Conservation (phyloP, 1,140 invertebrate species). For the Cherax destructor region DNA sequence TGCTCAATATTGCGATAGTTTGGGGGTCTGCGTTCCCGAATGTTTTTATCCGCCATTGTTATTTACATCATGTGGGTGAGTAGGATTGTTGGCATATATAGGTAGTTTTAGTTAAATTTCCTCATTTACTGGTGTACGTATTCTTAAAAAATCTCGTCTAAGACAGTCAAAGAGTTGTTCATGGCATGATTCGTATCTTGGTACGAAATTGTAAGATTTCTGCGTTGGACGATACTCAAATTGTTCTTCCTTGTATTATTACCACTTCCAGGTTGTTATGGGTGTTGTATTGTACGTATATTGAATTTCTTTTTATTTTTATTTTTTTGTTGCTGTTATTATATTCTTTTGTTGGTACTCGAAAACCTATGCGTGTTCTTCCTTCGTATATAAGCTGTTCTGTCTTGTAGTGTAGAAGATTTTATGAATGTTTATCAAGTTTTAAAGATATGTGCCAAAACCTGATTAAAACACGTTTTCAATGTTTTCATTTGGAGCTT, state of each 20-base stretch:
- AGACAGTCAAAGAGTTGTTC: neutral
- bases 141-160: neutral
- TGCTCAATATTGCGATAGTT: constrained; percentile 65
- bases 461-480: constrained; percentile 39
- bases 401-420: constrained; percentile 42
- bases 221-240: neutral
- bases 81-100: constrained; percentile 32
- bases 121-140: constrained; percentile 22
- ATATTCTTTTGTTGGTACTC: constrained; percentile 29
- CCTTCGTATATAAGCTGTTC: constrained; percentile 41
- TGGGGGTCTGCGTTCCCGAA: neutral
- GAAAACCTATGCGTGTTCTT: constrained; percentile 11
- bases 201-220: neutral
- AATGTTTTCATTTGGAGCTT: constrained; percentile 29
- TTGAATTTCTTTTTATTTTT: neutral
- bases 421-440: constrained; percentile 45
- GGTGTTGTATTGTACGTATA: constrained; percentile 27
- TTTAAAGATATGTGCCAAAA: constrained; percentile 50
- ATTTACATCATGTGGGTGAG: constrained; percentile 12
- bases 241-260: neutral
- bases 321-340: constrained; percentile 33
- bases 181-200: constrained; percentile 4
- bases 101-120: constrained; percentile 22
- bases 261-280: constrained; percentile 43
- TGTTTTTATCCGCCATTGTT: constrained; percentile 25